These are phyloP conservation scores for Platichthys flesus DNA, from an alignment of 2,113 vertebrate species.

Conservation along the genomic window DNA sequence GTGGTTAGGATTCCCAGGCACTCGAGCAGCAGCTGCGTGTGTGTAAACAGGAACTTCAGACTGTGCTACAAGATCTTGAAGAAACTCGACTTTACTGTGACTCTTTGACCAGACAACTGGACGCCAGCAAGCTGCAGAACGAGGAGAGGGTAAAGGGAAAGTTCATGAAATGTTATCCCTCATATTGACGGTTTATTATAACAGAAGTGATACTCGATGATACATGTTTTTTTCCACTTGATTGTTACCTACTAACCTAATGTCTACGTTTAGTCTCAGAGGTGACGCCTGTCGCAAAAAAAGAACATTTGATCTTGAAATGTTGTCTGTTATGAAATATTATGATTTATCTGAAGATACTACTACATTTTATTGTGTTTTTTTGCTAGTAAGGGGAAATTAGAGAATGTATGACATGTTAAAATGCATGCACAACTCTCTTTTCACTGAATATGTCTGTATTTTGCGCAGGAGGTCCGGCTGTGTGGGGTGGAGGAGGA, in stretches of 20 bases:
- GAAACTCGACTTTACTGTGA: constrained; percentile 78
- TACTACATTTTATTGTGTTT: no score
- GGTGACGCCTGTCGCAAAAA: no score
- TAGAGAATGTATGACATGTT: background rate
- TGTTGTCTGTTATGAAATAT: no score
- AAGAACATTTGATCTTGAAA: no score
- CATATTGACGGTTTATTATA: background rate
- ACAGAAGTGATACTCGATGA: background rate
- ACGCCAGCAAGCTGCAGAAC: constrained; percentile 76
- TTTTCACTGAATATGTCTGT: background rate
- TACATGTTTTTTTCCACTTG: background rate
- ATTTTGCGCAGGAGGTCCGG: constrained; percentile 61
- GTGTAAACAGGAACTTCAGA: constrained; percentile 81
- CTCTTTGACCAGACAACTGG: constrained; percentile 79
- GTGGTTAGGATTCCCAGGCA: constrained; percentile 73
- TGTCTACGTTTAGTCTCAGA: no score
- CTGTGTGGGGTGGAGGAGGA: constrained; percentile 64
- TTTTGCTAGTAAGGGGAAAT: no score
- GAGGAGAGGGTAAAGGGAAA: constrained; percentile 81
- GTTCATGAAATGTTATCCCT: background rate
- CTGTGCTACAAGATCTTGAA: constrained; percentile 72
- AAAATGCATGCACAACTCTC: background rate
- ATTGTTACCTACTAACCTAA: no score
- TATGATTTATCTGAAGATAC: no score
- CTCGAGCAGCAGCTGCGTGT: constrained; percentile 80